Conservation (phyloP, 37 sponge, comb jelly and placozoan species). For the Cliona cf. orientalis region DNA sequence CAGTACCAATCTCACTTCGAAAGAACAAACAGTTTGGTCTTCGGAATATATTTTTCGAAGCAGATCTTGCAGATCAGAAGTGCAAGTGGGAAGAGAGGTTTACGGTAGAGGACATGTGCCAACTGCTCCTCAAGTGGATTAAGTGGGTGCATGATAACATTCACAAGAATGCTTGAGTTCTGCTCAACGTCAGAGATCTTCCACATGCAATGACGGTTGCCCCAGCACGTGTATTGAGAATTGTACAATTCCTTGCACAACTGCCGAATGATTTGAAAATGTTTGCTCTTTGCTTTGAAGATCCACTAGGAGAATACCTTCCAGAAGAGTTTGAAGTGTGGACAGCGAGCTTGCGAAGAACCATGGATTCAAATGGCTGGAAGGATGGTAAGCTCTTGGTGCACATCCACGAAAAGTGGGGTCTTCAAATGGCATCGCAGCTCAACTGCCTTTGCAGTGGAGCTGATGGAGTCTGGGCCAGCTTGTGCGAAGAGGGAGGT, state of each 20-base stretch:
- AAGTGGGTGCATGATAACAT: slow-evolving; percentile 57
- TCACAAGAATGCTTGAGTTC: slow-evolving; percentile 37
- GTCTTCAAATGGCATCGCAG: slow-evolving; percentile 60
- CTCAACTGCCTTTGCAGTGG: slow-evolving; percentile 80
- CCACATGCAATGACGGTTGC: slow-evolving; percentile 57
- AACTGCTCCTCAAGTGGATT: slow-evolving; percentile 61
- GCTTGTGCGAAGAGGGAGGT: slow-evolving; percentile 88
- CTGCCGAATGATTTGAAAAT: slow-evolving; percentile 56
- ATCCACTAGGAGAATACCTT: slow-evolving; percentile 74
- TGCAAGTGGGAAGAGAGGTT: slow-evolving; percentile 62
- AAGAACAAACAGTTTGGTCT: slow-evolving; percentile 80
- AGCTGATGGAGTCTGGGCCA: slow-evolving; percentile 90
- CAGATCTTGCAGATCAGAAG: slow-evolving; percentile 51
- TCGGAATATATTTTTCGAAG: slow-evolving; percentile 70
- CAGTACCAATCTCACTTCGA: slow-evolving; percentile 49
- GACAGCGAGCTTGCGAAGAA: slow-evolving; percentile 68
- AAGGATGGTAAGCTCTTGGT: slow-evolving; percentile 61
- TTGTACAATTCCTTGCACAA: slow-evolving; percentile 62
- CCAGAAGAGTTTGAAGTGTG: slow-evolving; percentile 84
- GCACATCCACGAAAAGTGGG: slow-evolving; percentile 91
- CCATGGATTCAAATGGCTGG: slow-evolving; percentile 82
- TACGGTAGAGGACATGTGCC: slow-evolving; percentile 63
- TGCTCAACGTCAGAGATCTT: slow-evolving; percentile 86
- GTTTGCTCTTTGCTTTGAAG: slow-evolving; percentile 79
- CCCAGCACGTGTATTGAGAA: slow-evolving; percentile 61